Percentiles rank a stretch among this genome's conserved stretches.
Conservation (phyloP, 2,113 vertebrate genomes). For the Pampusana beccarii region DNA sequence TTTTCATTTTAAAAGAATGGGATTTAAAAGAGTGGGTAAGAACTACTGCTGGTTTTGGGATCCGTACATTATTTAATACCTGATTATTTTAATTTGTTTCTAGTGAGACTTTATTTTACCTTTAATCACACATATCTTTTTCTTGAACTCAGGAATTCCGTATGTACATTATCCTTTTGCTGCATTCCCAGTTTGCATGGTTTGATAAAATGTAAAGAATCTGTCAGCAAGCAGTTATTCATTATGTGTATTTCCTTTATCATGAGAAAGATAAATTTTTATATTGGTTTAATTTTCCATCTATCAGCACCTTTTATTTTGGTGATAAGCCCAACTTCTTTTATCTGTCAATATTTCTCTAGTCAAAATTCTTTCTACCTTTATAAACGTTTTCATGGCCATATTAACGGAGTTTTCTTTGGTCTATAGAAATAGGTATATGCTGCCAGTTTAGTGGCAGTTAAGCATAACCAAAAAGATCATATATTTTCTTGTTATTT, state of each 20-base stretch:
- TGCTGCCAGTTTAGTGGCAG: not conserved
- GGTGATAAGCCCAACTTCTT: not conserved
- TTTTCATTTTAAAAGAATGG: not conserved
- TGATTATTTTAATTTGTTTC: not conserved
- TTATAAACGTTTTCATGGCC: not conserved
- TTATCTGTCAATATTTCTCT: not conserved
- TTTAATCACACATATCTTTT: not conserved
- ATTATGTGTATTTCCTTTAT: not conserved
- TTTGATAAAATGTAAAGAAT: not conserved
- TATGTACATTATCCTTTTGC: not conserved
- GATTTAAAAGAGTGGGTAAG: too few species aligned
- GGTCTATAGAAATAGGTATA: not conserved
- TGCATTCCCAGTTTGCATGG: not conserved
- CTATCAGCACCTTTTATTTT: not conserved
- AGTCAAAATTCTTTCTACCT: not conserved
- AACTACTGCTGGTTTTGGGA: not conserved
- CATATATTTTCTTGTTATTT: not conserved
- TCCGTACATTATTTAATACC: not conserved
- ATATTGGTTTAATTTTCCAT: not conserved
- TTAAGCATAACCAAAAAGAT: not conserved
- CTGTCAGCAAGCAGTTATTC: not conserved
- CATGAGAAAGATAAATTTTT: not conserved
- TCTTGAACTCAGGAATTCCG: not conserved
- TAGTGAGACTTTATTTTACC: not conserved
- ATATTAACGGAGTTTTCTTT: not conserved